Evolutionary conservation across 2,888 invertebrate genomes (phyloP).

Genomic region (Ormyrus rosae): DNA sequence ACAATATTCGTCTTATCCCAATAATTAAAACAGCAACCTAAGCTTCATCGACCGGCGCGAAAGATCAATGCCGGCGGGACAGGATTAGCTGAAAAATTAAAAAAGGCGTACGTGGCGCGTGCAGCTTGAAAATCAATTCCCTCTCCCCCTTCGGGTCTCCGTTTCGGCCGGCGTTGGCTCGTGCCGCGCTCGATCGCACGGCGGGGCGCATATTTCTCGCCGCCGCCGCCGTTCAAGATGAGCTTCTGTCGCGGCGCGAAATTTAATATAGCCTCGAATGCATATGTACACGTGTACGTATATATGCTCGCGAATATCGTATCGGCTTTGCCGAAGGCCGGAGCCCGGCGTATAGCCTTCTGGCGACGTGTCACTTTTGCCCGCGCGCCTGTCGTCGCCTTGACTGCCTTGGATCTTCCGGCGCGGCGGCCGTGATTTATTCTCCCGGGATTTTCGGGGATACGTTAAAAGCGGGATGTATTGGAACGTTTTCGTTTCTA

Average conservation of each 20-base stretch:
- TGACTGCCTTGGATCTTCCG: background rate
- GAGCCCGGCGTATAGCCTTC: slow-evolving; percentile 11
- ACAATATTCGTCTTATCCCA: no score
- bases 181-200: background rate
- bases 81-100: no score
- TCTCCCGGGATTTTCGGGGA: background rate
- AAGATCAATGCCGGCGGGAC: no score
- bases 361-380: slow-evolving; percentile 39
- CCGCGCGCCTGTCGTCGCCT: slow-evolving; percentile 8
- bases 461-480: no score
- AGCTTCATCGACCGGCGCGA: no score
- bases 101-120: no score
- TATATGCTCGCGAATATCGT: slow-evolving; percentile 10
- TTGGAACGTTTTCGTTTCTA: no score
- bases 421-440: slow-evolving; percentile 12
- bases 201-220: slow-evolving; percentile 24
- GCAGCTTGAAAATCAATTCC: no score
- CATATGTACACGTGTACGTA: background rate
- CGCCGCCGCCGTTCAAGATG: slow-evolving; percentile 20
- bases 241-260: slow-evolving; percentile 37
- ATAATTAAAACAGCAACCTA: no score
- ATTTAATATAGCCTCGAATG: slow-evolving; percentile 37
- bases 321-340: slow-evolving; percentile 33
- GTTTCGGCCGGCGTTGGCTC: background rate
- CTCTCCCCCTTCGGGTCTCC: no score